phyloP scores from a whole-genome alignment of 1,140 invertebrate species.

The Scaptodrosophila lebanonensis region DNA sequence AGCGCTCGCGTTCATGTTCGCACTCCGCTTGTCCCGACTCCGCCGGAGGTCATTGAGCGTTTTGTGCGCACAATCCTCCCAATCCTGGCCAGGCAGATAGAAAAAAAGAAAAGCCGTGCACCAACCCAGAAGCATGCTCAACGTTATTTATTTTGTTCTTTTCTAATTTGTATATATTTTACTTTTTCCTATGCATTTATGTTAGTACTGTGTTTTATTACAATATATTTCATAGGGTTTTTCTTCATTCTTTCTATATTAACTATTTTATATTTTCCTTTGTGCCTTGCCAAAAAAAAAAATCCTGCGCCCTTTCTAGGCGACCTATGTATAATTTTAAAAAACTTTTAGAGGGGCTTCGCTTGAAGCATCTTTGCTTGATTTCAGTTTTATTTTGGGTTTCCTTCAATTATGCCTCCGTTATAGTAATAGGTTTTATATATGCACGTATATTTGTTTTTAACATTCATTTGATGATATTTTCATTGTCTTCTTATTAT shows the following conservation, averaged over 20 bases:
- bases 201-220: constrained; percentile 6
- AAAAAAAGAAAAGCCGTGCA: constrained; percentile 61
- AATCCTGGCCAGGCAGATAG: constrained; percentile 13
- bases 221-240: constrained; percentile 7
- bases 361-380: constrained; percentile 47
- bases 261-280: constrained; percentile 22
- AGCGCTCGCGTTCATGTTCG: constrained; percentile 38
- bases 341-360: too few relatives aligned
- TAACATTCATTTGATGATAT: constrained; percentile 67
- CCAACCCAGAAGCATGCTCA: constrained; percentile 57
- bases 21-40: constrained; percentile 21
- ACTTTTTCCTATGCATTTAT: constrained; percentile 9
- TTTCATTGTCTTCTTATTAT: constrained; percentile 67
- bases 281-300: constrained; percentile 71
- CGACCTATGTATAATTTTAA: too few relatives aligned
- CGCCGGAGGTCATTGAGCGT: constrained; percentile 42
- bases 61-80: constrained; percentile 68
- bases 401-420: constrained; percentile 19
- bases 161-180: constrained; percentile 18
- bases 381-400: constrained; percentile 14
- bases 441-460: constrained; percentile 36
- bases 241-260: constrained; percentile 10
- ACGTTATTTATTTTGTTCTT: constrained; percentile 19
- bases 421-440: constrained; percentile 28
- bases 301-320: too few relatives aligned